These are phyloP conservation scores for Peromyscus maniculatus DNA, from an alignment of 2,113 vertebrate genomes.

Conservation along the genomic window DNA sequence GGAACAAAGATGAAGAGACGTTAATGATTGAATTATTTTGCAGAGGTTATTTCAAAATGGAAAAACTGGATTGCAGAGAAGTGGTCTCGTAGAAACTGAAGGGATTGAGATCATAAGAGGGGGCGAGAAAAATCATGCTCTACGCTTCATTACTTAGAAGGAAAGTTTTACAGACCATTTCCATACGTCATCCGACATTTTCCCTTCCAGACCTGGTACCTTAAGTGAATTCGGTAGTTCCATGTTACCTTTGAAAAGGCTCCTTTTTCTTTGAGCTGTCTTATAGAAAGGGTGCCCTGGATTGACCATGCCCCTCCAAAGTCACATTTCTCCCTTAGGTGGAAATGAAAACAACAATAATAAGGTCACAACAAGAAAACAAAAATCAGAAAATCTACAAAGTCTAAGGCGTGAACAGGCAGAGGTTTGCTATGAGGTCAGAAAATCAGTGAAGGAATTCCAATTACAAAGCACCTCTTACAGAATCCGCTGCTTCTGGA, in stretches of 20 bases:
- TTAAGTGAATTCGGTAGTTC: slow-evolving; percentile 52
- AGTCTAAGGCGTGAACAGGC: slow-evolving; percentile 68
- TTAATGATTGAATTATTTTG: slow-evolving; percentile 75
- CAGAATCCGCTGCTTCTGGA: slow-evolving; percentile 70
- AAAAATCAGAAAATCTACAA: slow-evolving; percentile 61
- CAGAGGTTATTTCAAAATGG: slow-evolving; percentile 81
- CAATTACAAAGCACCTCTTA: slow-evolving; percentile 80
- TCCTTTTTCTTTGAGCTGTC: slow-evolving; percentile 50
- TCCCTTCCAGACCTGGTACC: background rate
- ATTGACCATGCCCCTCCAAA: slow-evolving; percentile 58
- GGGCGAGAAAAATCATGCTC: slow-evolving; percentile 43
- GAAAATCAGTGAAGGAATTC: slow-evolving; percentile 79
- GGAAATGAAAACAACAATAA: slow-evolving; percentile 59
- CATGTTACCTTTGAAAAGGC: slow-evolving; percentile 49
- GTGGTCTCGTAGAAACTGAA: slow-evolving; percentile 71
- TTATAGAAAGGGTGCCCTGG: slow-evolving; percentile 73
- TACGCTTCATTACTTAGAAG: slow-evolving; percentile 54
- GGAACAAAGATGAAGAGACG: slow-evolving; percentile 72
- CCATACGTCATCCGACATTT: slow-evolving; percentile 64
- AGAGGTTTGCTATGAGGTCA: slow-evolving; percentile 64
- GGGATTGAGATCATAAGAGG: slow-evolving; percentile 21
- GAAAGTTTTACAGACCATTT: slow-evolving; percentile 76
- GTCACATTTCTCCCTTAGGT: slow-evolving; percentile 66
- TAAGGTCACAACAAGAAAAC: slow-evolving; percentile 51
- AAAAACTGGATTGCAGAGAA: slow-evolving; percentile 69